These are phyloP conservation scores for Aegithalos caudatus DNA, from an alignment of 2,113 vertebrate species.

Conservation along the genomic window DNA sequence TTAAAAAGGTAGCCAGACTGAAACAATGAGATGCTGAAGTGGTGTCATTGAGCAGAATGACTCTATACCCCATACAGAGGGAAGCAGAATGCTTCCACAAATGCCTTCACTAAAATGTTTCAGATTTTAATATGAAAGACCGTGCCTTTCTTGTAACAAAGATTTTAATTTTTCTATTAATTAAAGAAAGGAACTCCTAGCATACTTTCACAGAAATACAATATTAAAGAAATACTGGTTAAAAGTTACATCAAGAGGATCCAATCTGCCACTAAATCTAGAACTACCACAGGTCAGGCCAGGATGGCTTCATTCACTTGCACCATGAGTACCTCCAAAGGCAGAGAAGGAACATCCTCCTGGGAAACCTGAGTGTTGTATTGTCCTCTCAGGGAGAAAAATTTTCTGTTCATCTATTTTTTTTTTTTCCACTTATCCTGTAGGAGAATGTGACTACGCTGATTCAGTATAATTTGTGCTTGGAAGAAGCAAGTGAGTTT, in stretches of 20 bases:
- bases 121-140: neutral
- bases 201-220: neutral
- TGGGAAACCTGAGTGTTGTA: neutral
- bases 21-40: neutral
- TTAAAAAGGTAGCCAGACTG: neutral
- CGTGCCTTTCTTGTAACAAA: neutral
- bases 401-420: neutral
- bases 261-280: neutral
- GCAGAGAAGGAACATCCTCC: neutral
- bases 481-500: neutral
- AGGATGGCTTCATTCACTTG: neutral
- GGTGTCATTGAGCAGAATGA: neutral
- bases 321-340: neutral
- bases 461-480: neutral
- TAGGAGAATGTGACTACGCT: neutral
- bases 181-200: neutral
- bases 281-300: rapidly evolving
- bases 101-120: rapidly evolving
- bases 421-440: neutral
- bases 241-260: neutral
- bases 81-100: neutral
- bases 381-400: neutral
- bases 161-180: neutral
- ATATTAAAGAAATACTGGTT: neutral
- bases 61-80: neutral